phyloP scores from a whole-genome alignment of 2,113 vertebrate species.

The Myocastor coypus region DNA sequence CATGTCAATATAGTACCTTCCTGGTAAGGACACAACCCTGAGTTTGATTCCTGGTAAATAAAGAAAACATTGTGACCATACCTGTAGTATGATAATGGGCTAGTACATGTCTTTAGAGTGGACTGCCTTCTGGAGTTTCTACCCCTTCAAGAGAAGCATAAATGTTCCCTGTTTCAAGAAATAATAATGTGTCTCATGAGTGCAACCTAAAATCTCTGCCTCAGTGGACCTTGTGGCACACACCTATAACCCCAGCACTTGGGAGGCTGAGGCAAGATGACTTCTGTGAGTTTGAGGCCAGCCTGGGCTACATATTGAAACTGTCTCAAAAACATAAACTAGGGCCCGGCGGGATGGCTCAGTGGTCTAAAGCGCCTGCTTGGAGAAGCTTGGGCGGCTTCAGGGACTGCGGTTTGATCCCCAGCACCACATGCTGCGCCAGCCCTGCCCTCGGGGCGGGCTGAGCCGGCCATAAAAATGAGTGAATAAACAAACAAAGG shows the following conservation, averaged over 20 bases:
- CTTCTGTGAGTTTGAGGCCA: neutral
- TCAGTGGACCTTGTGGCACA: neutral
- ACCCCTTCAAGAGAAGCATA: neutral
- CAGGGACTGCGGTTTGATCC: too few relatives aligned
- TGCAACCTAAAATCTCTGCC: neutral
- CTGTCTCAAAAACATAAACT: neutral
- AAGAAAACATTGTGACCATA: neutral
- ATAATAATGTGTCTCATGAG: neutral
- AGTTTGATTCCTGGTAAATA: neutral
- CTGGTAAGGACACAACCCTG: too few relatives aligned
- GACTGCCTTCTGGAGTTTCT: neutral
- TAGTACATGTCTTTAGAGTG: neutral
- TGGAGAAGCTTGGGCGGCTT: too few relatives aligned
- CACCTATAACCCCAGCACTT: neutral
- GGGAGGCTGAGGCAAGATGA: neutral
- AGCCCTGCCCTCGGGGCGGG: too few relatives aligned
- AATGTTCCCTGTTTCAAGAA: neutral
- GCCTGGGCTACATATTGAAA: neutral
- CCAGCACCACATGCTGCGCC: too few relatives aligned
- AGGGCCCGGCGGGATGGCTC: too few relatives aligned
- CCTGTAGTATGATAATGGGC: neutral
- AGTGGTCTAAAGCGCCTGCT: too few relatives aligned
- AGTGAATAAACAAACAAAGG: too few relatives aligned
- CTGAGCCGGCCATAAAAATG: too few relatives aligned
- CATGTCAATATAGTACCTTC: too few relatives aligned